Evolutionary conservation across 2,113 vertebrate species (phyloP).

Genomic region (Mugil cephalus): DNA sequence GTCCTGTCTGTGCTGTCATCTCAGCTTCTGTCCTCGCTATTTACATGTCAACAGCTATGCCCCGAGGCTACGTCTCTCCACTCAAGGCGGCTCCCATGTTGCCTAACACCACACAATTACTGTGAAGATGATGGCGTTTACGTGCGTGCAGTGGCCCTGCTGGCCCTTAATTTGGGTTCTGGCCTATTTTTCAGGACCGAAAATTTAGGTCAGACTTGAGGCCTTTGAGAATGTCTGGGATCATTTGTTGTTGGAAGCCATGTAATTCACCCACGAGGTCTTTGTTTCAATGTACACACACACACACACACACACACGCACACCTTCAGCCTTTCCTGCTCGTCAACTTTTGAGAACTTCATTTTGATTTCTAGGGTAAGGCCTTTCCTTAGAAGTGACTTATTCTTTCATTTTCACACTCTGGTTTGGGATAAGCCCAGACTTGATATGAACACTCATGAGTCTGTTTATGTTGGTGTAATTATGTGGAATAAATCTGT

Average conservation of each 20-base stretch:
- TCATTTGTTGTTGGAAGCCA: constrained; percentile 76
- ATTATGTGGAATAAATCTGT: not conserved
- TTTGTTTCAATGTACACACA: constrained; percentile 67
- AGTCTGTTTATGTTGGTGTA: not conserved
- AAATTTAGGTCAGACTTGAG: constrained; percentile 82
- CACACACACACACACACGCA: constrained; percentile 26
- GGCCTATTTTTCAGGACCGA: constrained; percentile 79
- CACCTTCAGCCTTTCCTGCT: not conserved
- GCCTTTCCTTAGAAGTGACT: not conserved
- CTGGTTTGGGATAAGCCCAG: not conserved
- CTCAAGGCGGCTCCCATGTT: constrained; percentile 53
- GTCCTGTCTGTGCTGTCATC: constrained; percentile 76
- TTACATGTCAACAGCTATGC: constrained; percentile 74
- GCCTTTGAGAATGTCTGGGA: constrained; percentile 72
- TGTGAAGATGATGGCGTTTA: constrained; percentile 74
- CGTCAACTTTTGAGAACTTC: not conserved
- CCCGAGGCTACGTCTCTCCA: constrained; percentile 70
- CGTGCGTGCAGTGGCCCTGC: constrained; percentile 50
- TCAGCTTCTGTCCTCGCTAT: constrained; percentile 68
- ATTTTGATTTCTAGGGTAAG: too few species aligned
- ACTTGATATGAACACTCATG: not conserved
- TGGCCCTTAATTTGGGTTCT: constrained; percentile 79
- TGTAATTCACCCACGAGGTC: constrained; percentile 63
- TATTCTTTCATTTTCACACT: constrained; percentile 12
- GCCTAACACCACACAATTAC: constrained; percentile 73